These are phyloP conservation scores for Tetrapedia diversipes DNA, from an alignment of 2,888 invertebrate species.

Conservation along the genomic window DNA sequence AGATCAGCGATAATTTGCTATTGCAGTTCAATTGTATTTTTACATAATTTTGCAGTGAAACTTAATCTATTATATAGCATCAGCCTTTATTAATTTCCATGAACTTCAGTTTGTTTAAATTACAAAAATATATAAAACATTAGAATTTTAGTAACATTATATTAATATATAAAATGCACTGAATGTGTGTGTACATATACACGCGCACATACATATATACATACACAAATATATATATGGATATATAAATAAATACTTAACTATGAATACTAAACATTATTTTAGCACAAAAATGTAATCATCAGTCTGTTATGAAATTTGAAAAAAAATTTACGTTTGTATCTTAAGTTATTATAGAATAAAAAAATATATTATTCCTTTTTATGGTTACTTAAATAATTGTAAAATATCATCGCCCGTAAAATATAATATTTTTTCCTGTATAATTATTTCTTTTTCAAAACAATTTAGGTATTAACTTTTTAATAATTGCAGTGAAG, in stretches of 20 bases:
- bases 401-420: slow-evolving; percentile 13
- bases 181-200: neutral
- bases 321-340: slow-evolving; percentile 34
- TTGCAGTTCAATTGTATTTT: slow-evolving; percentile 77
- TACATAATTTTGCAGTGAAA: slow-evolving; percentile 19
- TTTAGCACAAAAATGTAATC: slow-evolving; percentile 36
- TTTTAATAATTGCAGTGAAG: slow-evolving; percentile 1
- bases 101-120: slow-evolving; percentile 16
- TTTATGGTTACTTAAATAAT: slow-evolving; percentile 28
- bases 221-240: neutral
- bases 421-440: slow-evolving; percentile 14
- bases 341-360: slow-evolving; percentile 20
- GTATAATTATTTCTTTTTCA: slow-evolving; percentile 10
- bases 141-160: slow-evolving; percentile 28
- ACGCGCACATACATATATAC: neutral
- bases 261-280: slow-evolving; percentile 28
- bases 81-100: slow-evolving; percentile 52
- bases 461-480: neutral
- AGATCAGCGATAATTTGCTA: slow-evolving; percentile 74
- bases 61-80: slow-evolving; percentile 39
- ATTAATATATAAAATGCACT: slow-evolving; percentile 17
- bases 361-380: slow-evolving; percentile 28
- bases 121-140: slow-evolving; percentile 34
- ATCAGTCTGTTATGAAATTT: slow-evolving; percentile 19
- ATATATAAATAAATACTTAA: slow-evolving; percentile 1